These are phyloP conservation scores for Poecilobothrus nobilitatus DNA, from an alignment of 2,888 invertebrate species.

Conservation along the genomic window DNA sequence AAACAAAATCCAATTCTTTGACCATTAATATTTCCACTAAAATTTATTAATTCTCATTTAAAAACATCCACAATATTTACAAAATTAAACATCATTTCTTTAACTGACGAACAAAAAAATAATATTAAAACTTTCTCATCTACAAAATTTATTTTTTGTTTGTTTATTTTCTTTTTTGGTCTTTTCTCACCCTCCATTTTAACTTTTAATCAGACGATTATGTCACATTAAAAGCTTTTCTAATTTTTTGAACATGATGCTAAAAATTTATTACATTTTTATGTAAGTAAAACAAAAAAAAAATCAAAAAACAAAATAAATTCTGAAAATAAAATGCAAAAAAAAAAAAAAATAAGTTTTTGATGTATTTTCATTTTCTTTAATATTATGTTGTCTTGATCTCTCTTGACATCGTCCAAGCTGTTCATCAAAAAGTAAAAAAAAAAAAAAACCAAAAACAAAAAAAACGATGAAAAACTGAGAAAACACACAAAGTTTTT, in stretches of 20 bases:
- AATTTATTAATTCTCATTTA: too few species aligned
- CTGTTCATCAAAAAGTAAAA: background rate
- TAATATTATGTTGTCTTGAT: background rate
- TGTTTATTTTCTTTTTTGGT: background rate
- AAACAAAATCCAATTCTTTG: too few species aligned
- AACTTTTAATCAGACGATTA: slow-evolving; percentile 9
- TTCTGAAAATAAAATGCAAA: too few species aligned
- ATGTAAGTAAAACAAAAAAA: background rate
- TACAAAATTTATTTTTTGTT: background rate
- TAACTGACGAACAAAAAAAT: too few species aligned
- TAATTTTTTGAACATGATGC: background rate
- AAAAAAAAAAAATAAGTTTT: background rate
- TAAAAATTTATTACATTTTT: background rate
- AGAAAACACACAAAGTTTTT: too few species aligned
- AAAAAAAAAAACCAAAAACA: background rate
- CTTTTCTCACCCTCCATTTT: background rate
- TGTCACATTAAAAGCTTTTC: slow-evolving; percentile 11
- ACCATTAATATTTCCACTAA: too few species aligned
- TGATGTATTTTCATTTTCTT: slow-evolving; percentile 6
- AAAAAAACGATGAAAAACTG: background rate
- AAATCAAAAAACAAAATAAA: too few species aligned
- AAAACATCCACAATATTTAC: too few species aligned
- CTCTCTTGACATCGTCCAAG: background rate
- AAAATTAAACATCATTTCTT: too few species aligned
- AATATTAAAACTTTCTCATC: too few species aligned